These are phyloP conservation scores for Thalassoma bifasciatum DNA, from an alignment of 2,113 vertebrate genomes.

Conservation along the genomic window DNA sequence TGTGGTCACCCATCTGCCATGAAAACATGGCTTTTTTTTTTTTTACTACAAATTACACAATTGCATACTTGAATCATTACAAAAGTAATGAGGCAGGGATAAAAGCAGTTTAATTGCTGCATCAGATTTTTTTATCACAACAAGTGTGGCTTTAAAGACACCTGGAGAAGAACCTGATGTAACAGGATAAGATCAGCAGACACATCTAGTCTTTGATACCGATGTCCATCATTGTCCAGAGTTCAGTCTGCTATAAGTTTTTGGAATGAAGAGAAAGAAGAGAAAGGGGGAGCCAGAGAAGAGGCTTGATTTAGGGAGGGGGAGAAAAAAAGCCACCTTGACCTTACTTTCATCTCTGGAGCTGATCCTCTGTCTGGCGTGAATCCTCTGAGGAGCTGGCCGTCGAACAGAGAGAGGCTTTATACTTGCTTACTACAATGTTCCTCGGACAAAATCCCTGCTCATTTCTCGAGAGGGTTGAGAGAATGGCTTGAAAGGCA, in stretches of 20 bases:
- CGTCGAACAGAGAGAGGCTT: conserved; percentile 78
- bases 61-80: background rate
- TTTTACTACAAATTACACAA: background rate
- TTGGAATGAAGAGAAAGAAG: conserved; percentile 11
- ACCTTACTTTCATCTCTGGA: conserved; percentile 79
- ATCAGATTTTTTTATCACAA: background rate
- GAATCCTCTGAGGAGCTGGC: conserved; percentile 70
- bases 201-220: background rate
- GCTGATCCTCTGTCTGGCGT: conserved; percentile 75
- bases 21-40: background rate
- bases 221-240: conserved; percentile 25
- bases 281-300: conserved; percentile 14
- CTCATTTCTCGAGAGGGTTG: conserved; percentile 67
- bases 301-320: conserved; percentile 45
- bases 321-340: conserved; percentile 63
- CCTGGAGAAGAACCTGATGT: conserved; percentile 6
- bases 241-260: conserved; percentile 21
- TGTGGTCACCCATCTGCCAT: background rate
- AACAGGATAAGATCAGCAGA: background rate
- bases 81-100: background rate
- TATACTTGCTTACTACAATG: conserved; percentile 72
- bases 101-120: background rate
- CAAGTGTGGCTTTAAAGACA: background rate
- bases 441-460: conserved; percentile 67
- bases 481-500: conserved; percentile 73